Base-by-base conservation (phyloP, 2,113 vertebrate genomes). In the Mola mola region DNA sequence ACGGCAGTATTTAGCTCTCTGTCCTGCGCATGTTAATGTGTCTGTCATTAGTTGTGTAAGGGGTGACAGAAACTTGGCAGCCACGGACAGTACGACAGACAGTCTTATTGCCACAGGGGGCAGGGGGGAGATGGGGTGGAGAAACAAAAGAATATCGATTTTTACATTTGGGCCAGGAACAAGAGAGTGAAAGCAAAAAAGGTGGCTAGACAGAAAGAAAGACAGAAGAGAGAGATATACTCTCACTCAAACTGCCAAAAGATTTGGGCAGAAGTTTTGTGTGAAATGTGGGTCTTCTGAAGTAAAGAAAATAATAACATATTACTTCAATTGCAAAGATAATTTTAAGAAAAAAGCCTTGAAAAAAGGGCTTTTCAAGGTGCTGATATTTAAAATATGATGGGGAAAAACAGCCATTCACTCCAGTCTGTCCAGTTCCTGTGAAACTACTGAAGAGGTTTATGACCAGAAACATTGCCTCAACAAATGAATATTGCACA, bases 111-210 rank as follows among this genome's bases (percentile, higher is more conserved):
- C 87, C 85, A 82, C 73, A 6, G 66, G 82, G 83, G 74, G 64
- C 77, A 61, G 28, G 28, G 9, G 28, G 6, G n/a, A 9, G 28
- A 84, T 72, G 5, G 65, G 82, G 83, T 72, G 56, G 72, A 62
- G 76, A 88, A 87, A 89, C 87, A 88, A 90, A 89, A 87, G 85
- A 72, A 81, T 84, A 89, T 90, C 19, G 89, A 90, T 89, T 90
- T 86, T 79, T 83, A 81, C 82, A 85, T 83, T 81, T 87, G 76
- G 83, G 76, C 81, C 81, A 83, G 87, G 81, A 87, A 87, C 66
- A 82, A 83, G 85, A 85, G 80, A 85, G 82, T 78, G 82, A n/a
- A n/a, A 29, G 71, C 61, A 26, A 79, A 82, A 75, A 67, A 68
- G 73, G 75, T 78, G 74, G 75, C 78, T 62, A 47, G 81, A 84